phyloP scores from a whole-genome alignment of 2,888 invertebrate genomes.

The Drosophila melanocephala region DNA sequence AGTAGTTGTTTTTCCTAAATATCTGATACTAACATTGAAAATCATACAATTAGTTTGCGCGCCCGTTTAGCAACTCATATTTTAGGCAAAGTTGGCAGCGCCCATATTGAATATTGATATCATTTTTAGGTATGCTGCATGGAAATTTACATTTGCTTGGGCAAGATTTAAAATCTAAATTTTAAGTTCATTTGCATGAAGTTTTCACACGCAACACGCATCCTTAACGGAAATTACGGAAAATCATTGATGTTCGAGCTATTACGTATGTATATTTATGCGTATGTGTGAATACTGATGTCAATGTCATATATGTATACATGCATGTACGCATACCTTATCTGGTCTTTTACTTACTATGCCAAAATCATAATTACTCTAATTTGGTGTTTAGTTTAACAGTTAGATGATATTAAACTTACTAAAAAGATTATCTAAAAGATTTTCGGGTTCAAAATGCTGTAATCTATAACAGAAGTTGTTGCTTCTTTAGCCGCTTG shows the following conservation, averaged over 20 bases:
- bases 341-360: conserved; percentile 47
- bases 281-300: conserved; percentile 30
- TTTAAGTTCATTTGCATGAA: neutral
- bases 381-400: conserved; percentile 14
- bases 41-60: conserved; percentile 45
- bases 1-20: neutral
- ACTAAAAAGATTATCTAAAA: conserved; percentile 23
- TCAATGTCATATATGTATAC: conserved; percentile 44
- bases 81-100: conserved; percentile 51
- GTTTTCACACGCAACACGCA: neutral
- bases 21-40: neutral
- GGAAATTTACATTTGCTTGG: conserved; percentile 39
- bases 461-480: neutral
- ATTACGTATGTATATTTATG: conserved; percentile 41
- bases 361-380: conserved; percentile 29
- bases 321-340: conserved; percentile 47
- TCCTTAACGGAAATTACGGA: neutral
- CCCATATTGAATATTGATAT: conserved; percentile 69
- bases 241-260: conserved; percentile 5
- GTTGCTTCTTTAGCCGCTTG: conserved; percentile 2
- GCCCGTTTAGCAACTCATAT: conserved; percentile 23
- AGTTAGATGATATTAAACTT: conserved; percentile 10
- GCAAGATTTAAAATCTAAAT: conserved; percentile 1
- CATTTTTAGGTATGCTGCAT: conserved; percentile 70
- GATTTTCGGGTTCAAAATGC: neutral